Base-by-base conservation (phyloP, 92 coral and sea anemone genomes). In the Montipora capitata region DNA sequence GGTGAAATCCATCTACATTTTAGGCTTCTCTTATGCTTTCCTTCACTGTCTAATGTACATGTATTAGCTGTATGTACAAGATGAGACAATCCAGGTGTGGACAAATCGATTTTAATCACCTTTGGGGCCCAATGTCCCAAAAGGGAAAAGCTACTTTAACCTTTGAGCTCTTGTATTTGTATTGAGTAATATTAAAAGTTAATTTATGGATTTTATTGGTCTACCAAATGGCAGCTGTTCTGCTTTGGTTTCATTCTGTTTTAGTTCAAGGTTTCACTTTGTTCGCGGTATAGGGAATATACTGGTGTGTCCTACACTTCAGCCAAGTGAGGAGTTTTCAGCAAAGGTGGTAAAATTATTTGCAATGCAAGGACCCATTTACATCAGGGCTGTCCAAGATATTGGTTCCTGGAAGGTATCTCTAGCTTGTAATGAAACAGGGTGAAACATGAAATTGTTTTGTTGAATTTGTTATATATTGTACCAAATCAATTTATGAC, bases 1-100 rank as follows among this genome's bases (percentile, higher is more conserved):
- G 73, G 73, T 67, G 73, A 67, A 67, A 67, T 67, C 39, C 41
- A 67, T 67, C 73, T 67, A 67, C 20, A 67, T 58, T 58, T 5
- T 58, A 58, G 64, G 64, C 64, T 58, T 58, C 64, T 58, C 5
- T 58, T 58, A 58, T 58, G 10, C 64, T 58, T 51, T 51, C 2
- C n/a, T 58, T 58, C 64, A 58, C 14, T 58, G 64, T 13, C 64
- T 10, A 1, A 58, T 1, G 64, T 45, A 5, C 52, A 45, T 45
- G 52, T 58, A 58, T 58, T 58, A 58, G 64, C 64, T 58, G 64
- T 58, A 58, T 8, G 64, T 58, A 10, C 15, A 58, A 58, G 64
- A 4, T 58, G 64, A 58, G 64, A 58, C 64, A 58, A 58, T 10
- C 64, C 0, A 58, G 64, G 64, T 58, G 64, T 58, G 64, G 64